Conservation (phyloP, 2,113 vertebrate species). For the Mellivora capensis region DNA sequence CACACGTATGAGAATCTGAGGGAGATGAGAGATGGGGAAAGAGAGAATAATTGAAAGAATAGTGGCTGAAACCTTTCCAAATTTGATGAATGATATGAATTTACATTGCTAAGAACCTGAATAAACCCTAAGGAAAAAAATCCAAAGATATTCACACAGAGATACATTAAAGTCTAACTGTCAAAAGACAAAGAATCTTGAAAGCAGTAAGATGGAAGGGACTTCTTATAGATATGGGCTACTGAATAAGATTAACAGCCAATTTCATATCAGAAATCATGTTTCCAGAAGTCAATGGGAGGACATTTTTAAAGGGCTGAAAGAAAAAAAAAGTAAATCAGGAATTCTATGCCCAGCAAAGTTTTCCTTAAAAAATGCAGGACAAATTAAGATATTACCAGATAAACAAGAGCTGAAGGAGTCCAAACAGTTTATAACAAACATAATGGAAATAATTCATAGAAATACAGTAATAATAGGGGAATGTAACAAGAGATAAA, state of each 20-base stretch:
- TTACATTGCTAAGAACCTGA: neutral
- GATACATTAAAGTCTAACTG: neutral
- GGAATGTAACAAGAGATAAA: neutral
- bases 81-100: neutral
- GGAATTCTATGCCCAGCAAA: neutral
- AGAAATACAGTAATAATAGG: neutral
- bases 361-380: neutral
- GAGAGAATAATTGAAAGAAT: neutral
- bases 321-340: neutral
- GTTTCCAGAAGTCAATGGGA: neutral
- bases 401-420: neutral
- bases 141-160: neutral
- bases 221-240: neutral
- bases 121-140: neutral
- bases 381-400: neutral
- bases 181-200: neutral
- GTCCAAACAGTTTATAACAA: neutral
- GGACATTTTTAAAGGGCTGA: neutral
- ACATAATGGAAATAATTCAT: neutral
- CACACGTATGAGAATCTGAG: neutral
- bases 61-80: neutral
- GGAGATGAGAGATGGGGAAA: neutral
- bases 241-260: neutral
- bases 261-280: neutral
- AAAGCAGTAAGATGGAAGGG: neutral